Evolutionary conservation across 2,888 invertebrate species (phyloP), one percentile per base, ranked within the genome.

Genomic region (Drosophila mercatorum): DNA sequence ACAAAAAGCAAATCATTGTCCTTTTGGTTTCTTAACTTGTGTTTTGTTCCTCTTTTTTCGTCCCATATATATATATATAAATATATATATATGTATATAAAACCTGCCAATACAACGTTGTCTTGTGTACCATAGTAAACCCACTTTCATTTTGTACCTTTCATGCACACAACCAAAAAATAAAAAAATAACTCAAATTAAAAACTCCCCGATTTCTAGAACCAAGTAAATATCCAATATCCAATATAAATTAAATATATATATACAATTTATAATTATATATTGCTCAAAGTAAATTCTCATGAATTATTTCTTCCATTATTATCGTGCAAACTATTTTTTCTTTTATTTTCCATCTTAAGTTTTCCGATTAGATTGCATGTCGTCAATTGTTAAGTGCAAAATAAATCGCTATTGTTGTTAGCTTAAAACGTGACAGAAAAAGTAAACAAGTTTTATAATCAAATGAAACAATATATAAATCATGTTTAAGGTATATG

Each of bases 151-250:
- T 57, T 59, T 75, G 60, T 77, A 64, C 67, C 56, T 78, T 78
- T 80, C 78, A 80, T 80, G 78, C 78, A 78, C 62, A 72, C 77
- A 71, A 34, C 38, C 64, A 80, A 76, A 60, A 40, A 40, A 47
- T 49, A 67, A 12, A 46, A 36, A 47, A 49, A 67, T n/a, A 49
- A 28, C 51, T 56, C 44, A 70, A 80, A 44, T 53, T 38, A 66
- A 65, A 46, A 68, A 34, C n/a, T 12, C 34, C 63, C 41, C 72
- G 78, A 86, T 71, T 63, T 56, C 75, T 72, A 83, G 83, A 83
- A 61, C 89, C 89, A 88, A 83, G 83, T 88, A 83, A 83, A 88
- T 83, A 83, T 88, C 68, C 46, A 22, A 64, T 43, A 66, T 52
- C 68, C 46, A 22, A 64, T 43, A 66, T 52, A 38, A 49, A 46